Base-by-base conservation (phyloP, 1,140 invertebrate genomes). In the Fopius arisanus region DNA sequence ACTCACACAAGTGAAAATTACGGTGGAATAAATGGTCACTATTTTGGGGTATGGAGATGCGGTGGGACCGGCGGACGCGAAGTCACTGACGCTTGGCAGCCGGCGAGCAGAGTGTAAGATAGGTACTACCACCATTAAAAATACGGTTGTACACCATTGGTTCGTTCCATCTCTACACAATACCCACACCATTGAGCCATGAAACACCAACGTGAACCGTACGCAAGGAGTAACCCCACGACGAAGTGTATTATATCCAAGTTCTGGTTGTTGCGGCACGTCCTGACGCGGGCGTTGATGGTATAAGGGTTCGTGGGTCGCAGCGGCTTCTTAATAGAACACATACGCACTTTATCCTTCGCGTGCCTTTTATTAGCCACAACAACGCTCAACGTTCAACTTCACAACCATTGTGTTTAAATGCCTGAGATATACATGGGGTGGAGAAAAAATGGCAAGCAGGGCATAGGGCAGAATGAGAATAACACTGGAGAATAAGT, bases 71-170 rank as follows among this genome's bases (percentile, higher is more conserved):
- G 82, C 83, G 82, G 83, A 86, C 85, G 85, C 85, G 82, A 84
- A 87, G 83, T 87, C 84, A 87, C 86, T 87, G 86, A 86, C 85
- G 86, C 85, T 79, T 80, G 78, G 80, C 80, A 80, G 79, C 80
- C 79, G 82, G 81, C 83, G 83, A 83, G 82, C 75, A 73, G 78
- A 81, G 80, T 81, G 84, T 85, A 86, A 84, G 85, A 85, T 40
- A 51, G 63, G 51, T 26, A 70, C 76, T 76, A 76, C 62, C 74
- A 75, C 78, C 81, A 77, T 37, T 75, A 76, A 70, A 76, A 26
- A 23, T 1, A 59, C 23, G 21, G 21, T 12, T 2, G 54, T 12
- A 23, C 23, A 6, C 54, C 54, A 59, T 59, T 23, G 19, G 54
- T 21, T 26, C 19, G 54, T 59, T 6, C 23, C 54, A 59, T 59